Evolutionary conservation across 2,888 invertebrate species (phyloP), one percentile per base, ranked within the genome.

Genomic region (Crocallis elinguaria): DNA sequence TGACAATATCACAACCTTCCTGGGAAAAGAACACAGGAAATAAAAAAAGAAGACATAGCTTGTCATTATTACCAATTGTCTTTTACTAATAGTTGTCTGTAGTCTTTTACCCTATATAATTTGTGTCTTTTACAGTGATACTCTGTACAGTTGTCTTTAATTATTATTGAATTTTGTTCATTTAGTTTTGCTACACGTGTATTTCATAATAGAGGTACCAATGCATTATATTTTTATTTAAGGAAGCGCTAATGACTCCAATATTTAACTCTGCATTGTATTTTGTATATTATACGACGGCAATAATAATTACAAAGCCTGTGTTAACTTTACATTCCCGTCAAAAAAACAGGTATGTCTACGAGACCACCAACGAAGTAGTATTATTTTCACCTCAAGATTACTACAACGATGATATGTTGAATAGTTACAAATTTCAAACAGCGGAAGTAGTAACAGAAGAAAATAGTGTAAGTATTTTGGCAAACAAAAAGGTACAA

Each of bases 371-470:
- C 6, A 59, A 41, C 16, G 64, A 66, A 9, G 48, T 68, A 0
- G 43, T 62, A 30, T 30, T 74, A 29, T 49, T 71, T 12, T n/a
- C n/a, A n/a, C 71, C 74, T 3, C 66, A 72, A 36, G 75, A 77
- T 41, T 75, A 75, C 32, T 51, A 62, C 9, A 32, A 35, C 3
- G 66, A 64, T 8, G 42, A 66, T 45, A 2, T 17, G 12, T n/a
- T n/a, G 12, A 21, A 2, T 3, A 21, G n/a, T 2, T 13, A 25
- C 14, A 38, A 27, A 13, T 13, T 21, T 21, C 12, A 36, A 8
- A 21, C 13, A 1, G 11, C 11, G 11, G 37, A n/a, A 19, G n/a
- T 17, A 19, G 17, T 17, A 19, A 30, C 30, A 30, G 1, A 25
- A n/a, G n/a, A n/a, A n/a, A n/a, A n/a, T n/a, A n/a, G n/a, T n/a